phyloP scores from a whole-genome alignment of 2,888 invertebrate species.

The Caenorhabditis sp. region DNA sequence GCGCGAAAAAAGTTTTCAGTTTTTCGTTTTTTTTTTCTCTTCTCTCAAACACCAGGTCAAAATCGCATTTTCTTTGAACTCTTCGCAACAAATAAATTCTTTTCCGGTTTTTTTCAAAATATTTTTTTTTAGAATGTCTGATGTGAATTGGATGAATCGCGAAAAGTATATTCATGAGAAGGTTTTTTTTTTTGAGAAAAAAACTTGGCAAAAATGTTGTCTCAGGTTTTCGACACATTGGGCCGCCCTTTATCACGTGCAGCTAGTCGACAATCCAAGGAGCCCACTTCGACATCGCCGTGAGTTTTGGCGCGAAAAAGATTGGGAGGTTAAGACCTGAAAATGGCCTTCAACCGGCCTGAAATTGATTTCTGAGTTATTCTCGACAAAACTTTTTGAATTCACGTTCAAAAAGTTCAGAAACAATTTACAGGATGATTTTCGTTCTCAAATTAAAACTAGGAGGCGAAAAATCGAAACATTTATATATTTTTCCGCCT shows the following conservation, averaged over 20 bases:
- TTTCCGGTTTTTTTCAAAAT: not conserved
- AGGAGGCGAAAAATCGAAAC: too few species aligned
- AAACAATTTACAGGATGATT: too few species aligned
- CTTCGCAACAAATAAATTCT: too few species aligned
- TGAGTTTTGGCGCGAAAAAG: slow-evolving; percentile 7
- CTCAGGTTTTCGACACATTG: slow-evolving; percentile 3
- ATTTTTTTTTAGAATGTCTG: slow-evolving; percentile 38
- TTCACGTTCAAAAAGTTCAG: too few species aligned
- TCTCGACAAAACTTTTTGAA: too few species aligned
- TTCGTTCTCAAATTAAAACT: too few species aligned
- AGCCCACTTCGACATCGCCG: slow-evolving; percentile 25
- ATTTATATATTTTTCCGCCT: not conserved
- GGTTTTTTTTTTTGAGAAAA: slow-evolving; percentile 11
- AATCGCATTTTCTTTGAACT: not conserved
- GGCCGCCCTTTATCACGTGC: not conserved
- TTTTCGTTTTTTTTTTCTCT: not conserved
- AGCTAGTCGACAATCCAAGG: slow-evolving; percentile 13
- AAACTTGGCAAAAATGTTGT: not conserved
- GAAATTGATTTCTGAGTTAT: too few species aligned
- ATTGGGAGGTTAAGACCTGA: not conserved
- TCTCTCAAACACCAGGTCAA: not conserved
- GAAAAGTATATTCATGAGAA: slow-evolving; percentile 49
- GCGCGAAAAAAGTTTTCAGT: not conserved
- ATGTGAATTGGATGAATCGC: slow-evolving; percentile 38
- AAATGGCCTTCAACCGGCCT: too few species aligned